Evolutionary conservation across 2,797 vertebrate genomes (phyloP), one percentile per base, ranked within the genome.

Genomic region (Geotrypetes seraphini): DNA sequence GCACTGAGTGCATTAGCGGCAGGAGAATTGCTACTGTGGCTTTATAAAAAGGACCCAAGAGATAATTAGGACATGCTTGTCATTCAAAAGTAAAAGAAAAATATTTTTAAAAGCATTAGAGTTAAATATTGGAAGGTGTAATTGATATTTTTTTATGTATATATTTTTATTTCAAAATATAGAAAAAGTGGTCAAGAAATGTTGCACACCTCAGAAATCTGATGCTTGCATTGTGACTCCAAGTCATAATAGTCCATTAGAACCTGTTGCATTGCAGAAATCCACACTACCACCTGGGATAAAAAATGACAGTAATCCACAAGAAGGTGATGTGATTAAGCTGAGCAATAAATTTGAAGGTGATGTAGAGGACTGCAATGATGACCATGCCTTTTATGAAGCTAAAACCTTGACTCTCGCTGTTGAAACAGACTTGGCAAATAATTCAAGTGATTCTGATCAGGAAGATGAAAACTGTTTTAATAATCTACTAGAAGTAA

Each of bases 401-500:
- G 32, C 23, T 19, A 14, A 22, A 12, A 19, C 10, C 25, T 26
- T 30, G 9, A 42, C 45, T 17, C 3, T 16, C 6, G 3, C 33
- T 1, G 10, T 15, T 25, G 42, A 18, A 3, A 39, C 55, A 37
- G 33, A 38, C 8, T 22, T 6, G 2, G 25, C 30, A 2, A n/a
- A 29, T n/a, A 43, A 25, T 19, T 9, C 11, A 14, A 49, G 52
- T 8, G 36, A 9, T 31, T 33, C 41, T 0, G 16, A 37, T 20
- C 34, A 30, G 2, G 44, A 51, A 7, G 37, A 10, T 4, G 57
- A 59, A 11, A 60, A 50, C 8, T 23, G 31, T 5, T 18, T 3
- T 31, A 50, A 21, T 79, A 51, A 58, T 5, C 59, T 85, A n/a
- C 64, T 68, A 22, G 78, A 86, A 22, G 81, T 96, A 19, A 18